Conservation (phyloP, 2,113 vertebrate genomes). For the Lagopus muta region DNA sequence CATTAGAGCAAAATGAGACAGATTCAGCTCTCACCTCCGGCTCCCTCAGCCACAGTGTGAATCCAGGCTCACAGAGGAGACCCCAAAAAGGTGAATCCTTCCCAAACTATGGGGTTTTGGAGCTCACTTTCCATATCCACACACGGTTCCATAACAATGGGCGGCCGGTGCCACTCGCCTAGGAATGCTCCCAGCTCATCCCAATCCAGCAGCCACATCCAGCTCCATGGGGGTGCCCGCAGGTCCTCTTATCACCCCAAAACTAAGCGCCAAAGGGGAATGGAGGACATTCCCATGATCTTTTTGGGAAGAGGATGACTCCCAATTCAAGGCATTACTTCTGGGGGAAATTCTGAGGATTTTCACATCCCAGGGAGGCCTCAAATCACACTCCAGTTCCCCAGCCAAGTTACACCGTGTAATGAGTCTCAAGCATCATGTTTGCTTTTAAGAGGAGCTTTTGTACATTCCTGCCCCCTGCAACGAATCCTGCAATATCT, state of each 20-base stretch:
- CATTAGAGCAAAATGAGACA: fast-evolving
- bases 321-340: neutral
- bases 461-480: fast-evolving
- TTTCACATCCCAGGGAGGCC: neutral
- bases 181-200: neutral
- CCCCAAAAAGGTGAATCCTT: fast-evolving
- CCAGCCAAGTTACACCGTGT: fast-evolving
- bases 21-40: neutral
- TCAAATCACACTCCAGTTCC: fast-evolving
- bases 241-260: fast-evolving
- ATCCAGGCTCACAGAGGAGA: neutral
- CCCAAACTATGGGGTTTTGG: neutral
- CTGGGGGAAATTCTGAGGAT: neutral
- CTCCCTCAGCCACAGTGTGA: neutral
- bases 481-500: fast-evolving
- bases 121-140: neutral
- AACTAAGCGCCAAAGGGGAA: fast-evolving
- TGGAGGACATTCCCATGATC: neutral
- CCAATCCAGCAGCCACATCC: fast-evolving
- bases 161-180: neutral
- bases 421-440: neutral
- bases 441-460: neutral
- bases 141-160: fast-evolving
- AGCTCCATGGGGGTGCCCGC: fast-evolving
- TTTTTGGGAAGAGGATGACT: neutral